Evolutionary conservation across 2,888 invertebrate species (phyloP).

Genomic region (Lasioglossum oenotherae): DNA sequence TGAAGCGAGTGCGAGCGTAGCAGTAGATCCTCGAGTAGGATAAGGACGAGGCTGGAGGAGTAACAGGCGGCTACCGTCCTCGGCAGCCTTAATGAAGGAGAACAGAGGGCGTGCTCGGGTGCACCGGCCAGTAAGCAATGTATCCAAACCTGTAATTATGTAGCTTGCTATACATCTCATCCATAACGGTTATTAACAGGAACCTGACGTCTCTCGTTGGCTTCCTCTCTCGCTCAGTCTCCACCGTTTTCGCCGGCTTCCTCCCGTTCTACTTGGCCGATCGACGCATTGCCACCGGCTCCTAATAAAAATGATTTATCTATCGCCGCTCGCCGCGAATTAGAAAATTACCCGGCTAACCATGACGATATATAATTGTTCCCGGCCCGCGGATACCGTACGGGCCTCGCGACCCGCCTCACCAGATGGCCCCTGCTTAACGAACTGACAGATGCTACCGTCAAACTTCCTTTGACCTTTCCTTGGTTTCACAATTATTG

Average conservation of each 20-base stretch:
- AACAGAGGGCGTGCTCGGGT: conserved; percentile 83
- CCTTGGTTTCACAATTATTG: not conserved
- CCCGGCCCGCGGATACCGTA: not conserved
- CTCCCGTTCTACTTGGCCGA: conserved; percentile 55
- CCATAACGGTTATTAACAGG: conserved; percentile 82
- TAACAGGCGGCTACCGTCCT: conserved; percentile 83
- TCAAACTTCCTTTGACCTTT: not conserved
- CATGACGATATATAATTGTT: conserved; percentile 10
- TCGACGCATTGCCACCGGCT: conserved; percentile 47
- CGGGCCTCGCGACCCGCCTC: not conserved
- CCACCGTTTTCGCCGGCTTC: conserved; percentile 14
- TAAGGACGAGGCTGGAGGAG: conserved; percentile 65
- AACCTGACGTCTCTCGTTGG: conserved; percentile 75
- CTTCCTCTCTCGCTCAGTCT: conserved; percentile 33
- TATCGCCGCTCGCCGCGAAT: conserved; percentile 2
- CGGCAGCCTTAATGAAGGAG: conserved; percentile 82
- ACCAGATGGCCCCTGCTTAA: conserved; percentile 3
- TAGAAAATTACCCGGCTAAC: conserved; percentile 28
- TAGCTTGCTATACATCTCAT: conserved; percentile 77
- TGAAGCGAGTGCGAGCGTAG: conserved; percentile 17
- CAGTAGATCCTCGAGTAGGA: conserved; percentile 4
- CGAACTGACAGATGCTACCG: not conserved
- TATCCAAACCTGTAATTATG: conserved; percentile 82
- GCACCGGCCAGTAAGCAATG: conserved; percentile 82
- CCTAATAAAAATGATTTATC: conserved; percentile 50